phyloP scores from a whole-genome alignment of 2,797 vertebrate genomes.

The Euphonia xanthogaster region DNA sequence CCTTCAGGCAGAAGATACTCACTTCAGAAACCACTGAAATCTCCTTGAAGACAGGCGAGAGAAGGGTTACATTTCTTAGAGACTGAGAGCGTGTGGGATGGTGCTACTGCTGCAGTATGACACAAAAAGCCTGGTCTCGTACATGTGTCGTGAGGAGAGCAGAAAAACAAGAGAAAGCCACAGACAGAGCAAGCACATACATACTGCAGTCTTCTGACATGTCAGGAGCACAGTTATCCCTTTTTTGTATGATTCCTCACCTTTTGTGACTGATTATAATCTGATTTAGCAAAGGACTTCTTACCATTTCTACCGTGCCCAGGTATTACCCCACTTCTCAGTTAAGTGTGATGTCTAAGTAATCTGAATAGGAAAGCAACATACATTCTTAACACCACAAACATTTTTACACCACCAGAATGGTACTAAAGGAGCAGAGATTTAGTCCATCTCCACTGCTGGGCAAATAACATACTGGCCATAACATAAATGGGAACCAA shows the following conservation, averaged over 20 bases:
- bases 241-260: background rate
- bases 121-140: conserved; percentile 62
- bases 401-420: background rate
- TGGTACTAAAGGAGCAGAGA: background rate
- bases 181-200: background rate
- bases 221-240: background rate
- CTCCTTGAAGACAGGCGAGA: conserved; percentile 3
- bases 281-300: background rate
- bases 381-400: background rate
- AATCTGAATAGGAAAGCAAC: background rate
- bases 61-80: conserved; percentile 60
- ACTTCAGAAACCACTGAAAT: conserved; percentile 42
- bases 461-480: background rate
- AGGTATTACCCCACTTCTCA: background rate
- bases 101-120: conserved; percentile 62
- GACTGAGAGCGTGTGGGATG: conserved; percentile 63
- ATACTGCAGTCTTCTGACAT: background rate
- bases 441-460: background rate
- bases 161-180: background rate
- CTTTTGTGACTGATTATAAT: background rate
- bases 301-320: background rate
- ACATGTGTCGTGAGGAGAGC: conserved; percentile 43
- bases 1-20: conserved; percentile 6
- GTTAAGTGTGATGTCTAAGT: background rate
- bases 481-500: background rate